phyloP scores from a whole-genome alignment of 2,113 vertebrate species.

The Puntigrus tetrazona region DNA sequence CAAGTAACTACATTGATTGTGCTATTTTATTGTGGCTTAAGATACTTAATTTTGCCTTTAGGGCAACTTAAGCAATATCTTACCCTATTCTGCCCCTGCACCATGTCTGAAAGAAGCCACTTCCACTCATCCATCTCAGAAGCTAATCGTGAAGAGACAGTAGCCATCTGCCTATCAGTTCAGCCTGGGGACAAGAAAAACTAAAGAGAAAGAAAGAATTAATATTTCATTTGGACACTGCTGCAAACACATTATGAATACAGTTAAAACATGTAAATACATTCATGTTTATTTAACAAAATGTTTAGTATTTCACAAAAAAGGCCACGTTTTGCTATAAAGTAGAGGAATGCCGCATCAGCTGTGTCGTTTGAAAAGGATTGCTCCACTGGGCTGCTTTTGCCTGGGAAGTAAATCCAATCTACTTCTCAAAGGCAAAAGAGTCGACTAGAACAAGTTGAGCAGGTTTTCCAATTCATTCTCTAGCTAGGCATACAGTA shows the following conservation, averaged over 20 bases:
- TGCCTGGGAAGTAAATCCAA: neutral
- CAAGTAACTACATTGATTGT: neutral
- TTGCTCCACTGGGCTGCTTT: neutral
- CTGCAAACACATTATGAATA: neutral
- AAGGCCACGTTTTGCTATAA: neutral
- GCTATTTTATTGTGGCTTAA: too few relatives aligned
- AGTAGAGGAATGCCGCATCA: neutral
- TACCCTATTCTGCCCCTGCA: neutral
- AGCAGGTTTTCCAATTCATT: neutral
- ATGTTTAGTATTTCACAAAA: neutral
- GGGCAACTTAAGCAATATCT: neutral
- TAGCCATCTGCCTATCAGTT: slow-evolving; percentile 1
- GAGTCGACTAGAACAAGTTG: neutral
- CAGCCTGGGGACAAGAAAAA: neutral
- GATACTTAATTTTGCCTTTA: too few relatives aligned
- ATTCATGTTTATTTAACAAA: neutral
- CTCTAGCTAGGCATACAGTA: neutral
- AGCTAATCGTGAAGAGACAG: neutral
- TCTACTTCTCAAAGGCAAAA: neutral
- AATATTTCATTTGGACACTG: neutral
- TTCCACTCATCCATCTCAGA: neutral
- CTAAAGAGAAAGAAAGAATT: neutral
- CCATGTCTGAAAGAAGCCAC: neutral
- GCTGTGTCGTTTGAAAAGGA: neutral
- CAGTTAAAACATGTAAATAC: neutral